Percentiles rank a stretch among this genome's conserved stretches.
These are phyloP conservation scores for Podilymbus podiceps DNA, from an alignment of 2,113 vertebrate genomes.

Conservation along the genomic window DNA sequence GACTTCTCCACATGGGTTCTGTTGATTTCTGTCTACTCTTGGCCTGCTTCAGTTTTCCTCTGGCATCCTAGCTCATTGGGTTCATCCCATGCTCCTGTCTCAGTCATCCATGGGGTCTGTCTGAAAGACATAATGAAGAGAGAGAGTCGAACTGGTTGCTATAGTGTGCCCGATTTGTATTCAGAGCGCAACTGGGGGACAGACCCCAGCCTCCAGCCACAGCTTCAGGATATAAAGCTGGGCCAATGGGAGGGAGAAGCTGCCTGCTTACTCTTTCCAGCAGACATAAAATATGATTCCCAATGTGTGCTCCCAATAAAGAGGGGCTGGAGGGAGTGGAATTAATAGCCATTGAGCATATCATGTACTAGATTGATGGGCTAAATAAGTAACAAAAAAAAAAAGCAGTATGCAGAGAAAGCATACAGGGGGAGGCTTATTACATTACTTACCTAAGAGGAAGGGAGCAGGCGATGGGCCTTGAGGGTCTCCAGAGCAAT, in stretches of 20 bases:
- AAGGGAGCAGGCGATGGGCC: neutral
- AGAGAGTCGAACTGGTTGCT: neutral
- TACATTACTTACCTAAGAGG: neutral
- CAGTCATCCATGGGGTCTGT: rapidly evolving
- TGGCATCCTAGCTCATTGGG: neutral
- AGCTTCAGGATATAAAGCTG: neutral
- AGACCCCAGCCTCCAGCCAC: neutral
- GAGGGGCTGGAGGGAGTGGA: neutral
- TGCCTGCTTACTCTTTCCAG: neutral
- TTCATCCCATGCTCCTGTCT: neutral
- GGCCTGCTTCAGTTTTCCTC: neutral
- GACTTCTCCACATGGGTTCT: neutral
- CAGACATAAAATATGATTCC: slow-evolving; percentile 58
- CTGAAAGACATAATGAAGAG: neutral
- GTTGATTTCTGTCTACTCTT: neutral
- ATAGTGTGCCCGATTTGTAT: neutral
- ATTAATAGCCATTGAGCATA: slow-evolving; percentile 27
- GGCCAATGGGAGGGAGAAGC: neutral
- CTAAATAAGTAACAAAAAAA: slow-evolving; percentile 18
- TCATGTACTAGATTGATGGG: slow-evolving; percentile 3
- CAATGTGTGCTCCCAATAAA: slow-evolving; percentile 42
- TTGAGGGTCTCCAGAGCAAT: neutral
- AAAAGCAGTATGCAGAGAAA: neutral
- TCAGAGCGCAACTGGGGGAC: neutral
- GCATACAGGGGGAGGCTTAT: neutral